These are phyloP conservation scores for Anguilla rostrata DNA, from an alignment of 2,113 vertebrate genomes.

Conservation along the genomic window DNA sequence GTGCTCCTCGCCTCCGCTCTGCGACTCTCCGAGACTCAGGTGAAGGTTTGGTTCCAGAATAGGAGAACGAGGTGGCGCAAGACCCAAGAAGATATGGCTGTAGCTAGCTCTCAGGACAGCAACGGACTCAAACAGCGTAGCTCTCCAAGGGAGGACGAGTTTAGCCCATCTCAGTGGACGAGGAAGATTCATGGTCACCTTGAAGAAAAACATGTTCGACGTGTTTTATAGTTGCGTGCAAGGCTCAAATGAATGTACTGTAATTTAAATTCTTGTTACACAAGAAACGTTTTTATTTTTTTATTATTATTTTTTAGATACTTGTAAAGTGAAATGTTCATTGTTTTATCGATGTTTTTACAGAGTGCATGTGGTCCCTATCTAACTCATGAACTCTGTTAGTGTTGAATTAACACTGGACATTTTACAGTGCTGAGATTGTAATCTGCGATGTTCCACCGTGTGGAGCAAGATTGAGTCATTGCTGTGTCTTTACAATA, in stretches of 20 bases:
- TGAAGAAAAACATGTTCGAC: neutral
- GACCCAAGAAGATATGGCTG: slow-evolving; percentile 37
- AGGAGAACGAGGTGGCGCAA: slow-evolving; percentile 49
- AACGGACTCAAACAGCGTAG: neutral
- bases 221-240: neutral
- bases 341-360: too few relatives aligned
- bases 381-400: too few relatives aligned
- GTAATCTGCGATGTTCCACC: slow-evolving; percentile 21
- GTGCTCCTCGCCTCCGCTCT: slow-evolving; percentile 46
- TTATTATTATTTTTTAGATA: neutral
- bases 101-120: slow-evolving; percentile 25
- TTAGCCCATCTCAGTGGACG: slow-evolving; percentile 20
- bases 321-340: neutral
- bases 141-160: neutral
- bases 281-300: slow-evolving; percentile 12
- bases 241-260: neutral
- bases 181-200: slow-evolving; percentile 19
- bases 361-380: too few relatives aligned
- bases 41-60: slow-evolving; percentile 57
- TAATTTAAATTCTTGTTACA: slow-evolving; percentile 31
- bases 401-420: too few relatives aligned
- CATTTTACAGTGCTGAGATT: neutral
- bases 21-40: slow-evolving; percentile 50
- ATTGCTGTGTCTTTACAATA: slow-evolving; percentile 10
- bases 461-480: slow-evolving; percentile 11